These are phyloP conservation scores for Ceratothoa steindachneri DNA, from an alignment of 2,888 invertebrate genomes.

Conservation along the genomic window DNA sequence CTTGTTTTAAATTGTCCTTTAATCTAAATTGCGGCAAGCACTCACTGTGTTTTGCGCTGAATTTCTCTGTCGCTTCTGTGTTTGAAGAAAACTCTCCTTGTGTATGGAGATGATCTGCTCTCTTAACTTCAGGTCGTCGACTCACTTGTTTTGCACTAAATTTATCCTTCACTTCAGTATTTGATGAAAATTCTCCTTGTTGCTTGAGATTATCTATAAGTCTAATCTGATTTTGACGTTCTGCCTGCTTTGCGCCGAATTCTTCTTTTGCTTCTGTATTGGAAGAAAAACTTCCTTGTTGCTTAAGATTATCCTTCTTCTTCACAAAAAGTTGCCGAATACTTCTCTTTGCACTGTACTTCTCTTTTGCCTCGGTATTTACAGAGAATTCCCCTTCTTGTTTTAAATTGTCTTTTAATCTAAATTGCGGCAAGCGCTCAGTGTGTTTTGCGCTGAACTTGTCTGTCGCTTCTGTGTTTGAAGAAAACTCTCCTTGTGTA, in stretches of 20 bases:
- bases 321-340: background rate
- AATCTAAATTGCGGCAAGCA: too few species aligned
- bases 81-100: too few species aligned
- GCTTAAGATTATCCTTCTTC: conserved; percentile 7
- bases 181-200: background rate
- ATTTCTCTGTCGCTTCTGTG: too few species aligned
- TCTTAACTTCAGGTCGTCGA: too few species aligned
- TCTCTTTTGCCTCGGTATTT: conserved; percentile 11
- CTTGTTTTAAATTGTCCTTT: too few species aligned
- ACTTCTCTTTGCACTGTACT: background rate
- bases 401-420: background rate
- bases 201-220: background rate
- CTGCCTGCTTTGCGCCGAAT: background rate
- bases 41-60: too few species aligned
- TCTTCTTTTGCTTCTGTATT: conserved; percentile 18
- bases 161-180: too few species aligned
- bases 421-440: background rate
- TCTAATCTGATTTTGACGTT: conserved; percentile 2
- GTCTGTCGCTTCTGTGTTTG: conserved; percentile 18
- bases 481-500: conserved; percentile 32
- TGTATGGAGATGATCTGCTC: too few species aligned
- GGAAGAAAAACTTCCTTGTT: too few species aligned
- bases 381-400: conserved; percentile 4
- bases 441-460: background rate
- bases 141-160: too few species aligned